Base-by-base conservation (phyloP, 2,797 vertebrate species). In the Sarcoramphus papa region DNA sequence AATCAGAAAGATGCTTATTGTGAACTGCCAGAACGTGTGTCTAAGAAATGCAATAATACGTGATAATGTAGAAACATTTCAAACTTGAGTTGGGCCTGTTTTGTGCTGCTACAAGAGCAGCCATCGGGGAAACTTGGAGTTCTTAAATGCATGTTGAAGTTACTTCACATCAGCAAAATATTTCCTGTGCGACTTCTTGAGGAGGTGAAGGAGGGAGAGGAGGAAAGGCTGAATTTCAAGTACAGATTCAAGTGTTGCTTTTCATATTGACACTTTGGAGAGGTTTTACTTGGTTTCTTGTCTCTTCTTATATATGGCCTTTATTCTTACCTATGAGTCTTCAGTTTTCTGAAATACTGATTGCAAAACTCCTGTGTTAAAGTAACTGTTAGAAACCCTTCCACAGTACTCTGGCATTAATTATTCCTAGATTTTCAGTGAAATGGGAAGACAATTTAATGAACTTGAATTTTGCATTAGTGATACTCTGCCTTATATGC, bases 371-470 rank as follows among this genome's bases (percentile, higher is more conserved):
- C 25, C 23, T 56, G 5, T 23, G 14, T 90, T 88, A 48, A 57
- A 87, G 31, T 54, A 87, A 76, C n/a, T 60, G 23, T 41, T 86
- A 62, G 45, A 90, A 94, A 73, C 33, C 31, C 14, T 93, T 95
- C 73, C 25, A 18, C 16, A n/a, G 41, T 53, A 31, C 35, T 74
- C 25, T 67, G 59, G 28, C 35, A 59, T 85, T 85, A 92, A 87
- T 96, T 94, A 85, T 89, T 91, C 50, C 53, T 80, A 72, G 88
- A 88, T 92, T 93, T 91, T 91, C 63, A 84, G 54, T 91, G 74
- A 81, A 94, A 50, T 2, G 9, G 13, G 74, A 83, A 80, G 76
- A 80, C 60, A 68, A n/a, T 75, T 95, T 90, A 93, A 91, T 80
- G 86, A 93, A 77, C 60, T 92, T 54, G 30, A 87, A 74, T 96